Evolutionary conservation across 2,888 invertebrate genomes (phyloP).

Genomic region (Pollenia amentaria): DNA sequence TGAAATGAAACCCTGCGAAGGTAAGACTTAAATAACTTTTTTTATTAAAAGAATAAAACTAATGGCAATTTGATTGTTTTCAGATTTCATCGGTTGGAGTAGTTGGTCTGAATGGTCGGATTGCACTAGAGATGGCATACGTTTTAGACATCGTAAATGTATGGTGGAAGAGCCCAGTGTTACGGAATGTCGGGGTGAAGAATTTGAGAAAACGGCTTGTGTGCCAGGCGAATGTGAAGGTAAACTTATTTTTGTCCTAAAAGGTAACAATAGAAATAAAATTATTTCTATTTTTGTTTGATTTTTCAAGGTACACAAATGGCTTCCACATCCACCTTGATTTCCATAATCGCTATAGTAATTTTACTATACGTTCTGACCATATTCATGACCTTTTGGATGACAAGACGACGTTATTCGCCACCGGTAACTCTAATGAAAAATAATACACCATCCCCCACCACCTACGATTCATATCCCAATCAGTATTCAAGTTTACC

Average conservation of each 20-base stretch:
- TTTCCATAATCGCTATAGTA: slow-evolving; percentile 84
- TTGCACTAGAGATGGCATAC: slow-evolving; percentile 88
- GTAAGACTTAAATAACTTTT: slow-evolving; percentile 82
- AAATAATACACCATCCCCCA: slow-evolving; percentile 88
- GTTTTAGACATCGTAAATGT: slow-evolving; percentile 89
- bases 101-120: slow-evolving; percentile 90
- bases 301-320: slow-evolving; percentile 77
- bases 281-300: background rate
- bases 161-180: slow-evolving; percentile 85
- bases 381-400: slow-evolving; percentile 81
- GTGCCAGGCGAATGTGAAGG: slow-evolving; percentile 82
- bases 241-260: slow-evolving; percentile 56
- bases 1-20: slow-evolving; percentile 89
- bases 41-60: background rate
- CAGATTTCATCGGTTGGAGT: slow-evolving; percentile 90
- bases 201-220: slow-evolving; percentile 89
- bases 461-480: slow-evolving; percentile 92
- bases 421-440: slow-evolving; percentile 81
- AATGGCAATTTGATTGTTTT: slow-evolving; percentile 66
- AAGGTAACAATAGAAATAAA: background rate
- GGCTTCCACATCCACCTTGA: slow-evolving; percentile 79
- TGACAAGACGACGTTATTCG: slow-evolving; percentile 85
- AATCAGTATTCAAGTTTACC: slow-evolving; percentile 94
- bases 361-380: slow-evolving; percentile 85
- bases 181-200: slow-evolving; percentile 89